Evolutionary conservation across 1,140 invertebrate species (phyloP), one percentile per base, ranked within the genome.

Genomic region (Bicyclus anynana): DNA sequence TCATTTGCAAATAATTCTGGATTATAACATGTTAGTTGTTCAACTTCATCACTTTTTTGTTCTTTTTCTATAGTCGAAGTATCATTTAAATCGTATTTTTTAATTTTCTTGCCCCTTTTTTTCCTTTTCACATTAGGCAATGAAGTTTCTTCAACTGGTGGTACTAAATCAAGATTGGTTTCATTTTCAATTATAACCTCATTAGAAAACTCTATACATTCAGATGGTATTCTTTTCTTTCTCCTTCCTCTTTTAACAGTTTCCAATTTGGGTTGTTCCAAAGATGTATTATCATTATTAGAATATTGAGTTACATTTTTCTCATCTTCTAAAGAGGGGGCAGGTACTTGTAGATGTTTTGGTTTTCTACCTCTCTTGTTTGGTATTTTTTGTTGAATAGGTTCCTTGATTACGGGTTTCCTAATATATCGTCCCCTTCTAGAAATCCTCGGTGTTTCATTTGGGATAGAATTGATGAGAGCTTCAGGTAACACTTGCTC

Each of bases 301-400:
- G 7, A 44, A 2, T 44, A n/a, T 44, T 18, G n/a, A 21, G 13
- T 44, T 44, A 44, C 3, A 18, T 21, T 21, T 5, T 14, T 17
- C 3, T 40, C 37, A 16, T 40, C 14, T 2, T 40, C 10, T 16
- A 10, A 12, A 21, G 42, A 6, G 17, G 42, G 20, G 12, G 10
- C 21, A 14, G 12, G 12, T 21, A 21, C 14, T 20, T n/a, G 2
- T 21, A 21, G 4, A 44, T 21, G 1, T 44, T 44, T 44, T 20
- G 20, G 17, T 46, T 21, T 49, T 14, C 54, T 61, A 17, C 42
- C 49, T 29, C 29, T 60, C 50, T 60, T 60, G 35, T 56, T 48
- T 10, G 38, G 12, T 10, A n/a, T 14, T n/a, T 42, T 33, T 33
- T 33, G 29, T 33, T 33, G 27, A 29, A 10, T 10, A 29, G 27